Conservation (phyloP, 2,888 invertebrate species). For the Acanthosepion pharaonis region DNA sequence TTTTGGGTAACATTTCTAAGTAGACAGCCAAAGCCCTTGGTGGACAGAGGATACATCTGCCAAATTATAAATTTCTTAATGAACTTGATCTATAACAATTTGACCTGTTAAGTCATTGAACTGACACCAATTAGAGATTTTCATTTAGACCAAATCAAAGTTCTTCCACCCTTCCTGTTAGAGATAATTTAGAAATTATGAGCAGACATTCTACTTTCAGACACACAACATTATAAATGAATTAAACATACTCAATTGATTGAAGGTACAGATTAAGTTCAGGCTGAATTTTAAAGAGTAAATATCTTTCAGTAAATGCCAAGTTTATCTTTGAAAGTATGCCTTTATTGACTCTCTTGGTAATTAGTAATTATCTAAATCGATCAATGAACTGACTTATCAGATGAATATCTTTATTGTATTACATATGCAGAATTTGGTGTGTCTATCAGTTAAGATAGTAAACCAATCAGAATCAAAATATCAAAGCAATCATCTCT, state of each 20-base stretch:
- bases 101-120: background rate
- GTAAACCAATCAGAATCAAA: too few relatives aligned
- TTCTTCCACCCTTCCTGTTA: background rate
- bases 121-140: background rate
- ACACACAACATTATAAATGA: background rate
- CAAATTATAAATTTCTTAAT: background rate
- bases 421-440: too few relatives aligned
- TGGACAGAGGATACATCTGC: background rate
- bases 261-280: background rate
- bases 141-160: background rate
- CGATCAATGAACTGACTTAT: too few relatives aligned
- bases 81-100: background rate
- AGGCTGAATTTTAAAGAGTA: background rate
- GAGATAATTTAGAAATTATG: background rate
- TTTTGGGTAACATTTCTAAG: too few relatives aligned
- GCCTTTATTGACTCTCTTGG: too few relatives aligned
- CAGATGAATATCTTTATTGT: too few relatives aligned
- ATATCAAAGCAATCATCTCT: too few relatives aligned
- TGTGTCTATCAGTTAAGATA: too few relatives aligned
- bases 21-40: too few relatives aligned
- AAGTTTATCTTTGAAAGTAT: too few relatives aligned
- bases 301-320: background rate
- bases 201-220: background rate
- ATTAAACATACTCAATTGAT: background rate
- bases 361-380: too few relatives aligned